Evolutionary conservation across 2,797 vertebrate genomes (phyloP), one percentile per base, ranked within the genome.

Genomic region (Catamblyrhynchus diadema): DNA sequence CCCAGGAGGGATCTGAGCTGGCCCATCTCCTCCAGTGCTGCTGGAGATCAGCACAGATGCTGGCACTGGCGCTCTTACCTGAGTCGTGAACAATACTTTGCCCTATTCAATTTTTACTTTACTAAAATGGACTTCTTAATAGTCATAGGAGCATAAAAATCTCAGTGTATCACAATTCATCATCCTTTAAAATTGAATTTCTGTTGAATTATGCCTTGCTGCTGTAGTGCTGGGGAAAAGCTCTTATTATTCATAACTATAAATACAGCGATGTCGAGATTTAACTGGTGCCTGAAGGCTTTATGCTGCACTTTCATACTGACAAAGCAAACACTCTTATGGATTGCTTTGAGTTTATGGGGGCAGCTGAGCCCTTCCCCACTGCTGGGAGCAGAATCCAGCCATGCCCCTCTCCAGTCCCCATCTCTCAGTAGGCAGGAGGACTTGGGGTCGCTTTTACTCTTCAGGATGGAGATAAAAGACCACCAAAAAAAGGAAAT

Each of bases 191-290:
- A 95, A 95, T 97, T 91, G 94, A 92, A 92, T 95, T 93, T 92
- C 67, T 95, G 78, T 93, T 92, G 94, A 95, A 87, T 95, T 96
- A 93, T 94, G 90, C 90, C 81, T 90, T 77, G 79, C 78, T 1
- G 45, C 90, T 92, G 45, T 77, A 92, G 84, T 92, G 81, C 92
- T 91, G 86, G 82, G 90, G 93, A 88, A 89, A 95, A 91, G 78
- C 92, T 92, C 94, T 96, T 96, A 91, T 93, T 96, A 95, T 95
- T 96, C 94, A 93, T 88, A 90, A 93, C 94, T 96, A 86, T 95
- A 95, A 97, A 97, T 95, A 91, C 94, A 91, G 42, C 2, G 61
- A 74, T 95, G 94, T 91, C 0, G 44, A 95, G 90, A 89, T 91
- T 87, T 87, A 95, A 93, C 94, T 41, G 92, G 88, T 93, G 95